phyloP scores from a whole-genome alignment of 2,113 vertebrate genomes.

The Clarias macrocephalus region DNA sequence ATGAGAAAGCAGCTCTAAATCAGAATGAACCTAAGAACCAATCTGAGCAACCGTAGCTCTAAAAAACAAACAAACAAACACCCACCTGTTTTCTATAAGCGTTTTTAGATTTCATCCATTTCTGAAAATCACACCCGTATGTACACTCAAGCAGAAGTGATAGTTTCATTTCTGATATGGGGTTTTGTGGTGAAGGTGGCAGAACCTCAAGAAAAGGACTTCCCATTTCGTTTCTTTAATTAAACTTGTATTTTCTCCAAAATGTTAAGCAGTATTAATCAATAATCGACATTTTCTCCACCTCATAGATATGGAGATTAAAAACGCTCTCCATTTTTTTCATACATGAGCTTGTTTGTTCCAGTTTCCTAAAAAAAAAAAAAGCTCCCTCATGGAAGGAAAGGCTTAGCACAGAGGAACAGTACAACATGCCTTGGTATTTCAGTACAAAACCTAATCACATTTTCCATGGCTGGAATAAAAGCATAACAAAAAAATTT shows the following conservation, averaged over 20 bases:
- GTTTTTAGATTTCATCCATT: conserved; percentile 38
- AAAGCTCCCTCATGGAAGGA: conserved; percentile 45
- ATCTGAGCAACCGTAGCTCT: too few relatives aligned
- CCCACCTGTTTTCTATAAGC: background rate
- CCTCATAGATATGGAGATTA: background rate
- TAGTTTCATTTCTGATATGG: conserved; percentile 10
- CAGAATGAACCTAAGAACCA: background rate
- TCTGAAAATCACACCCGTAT: conserved; percentile 15
- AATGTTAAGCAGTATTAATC: background rate
- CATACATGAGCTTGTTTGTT: conserved; percentile 16
- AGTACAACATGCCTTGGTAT: conserved; percentile 63
- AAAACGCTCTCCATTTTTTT: background rate
- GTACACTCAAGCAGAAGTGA: background rate
- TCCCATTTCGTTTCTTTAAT: background rate
- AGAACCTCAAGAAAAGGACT: background rate
- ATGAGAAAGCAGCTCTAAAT: background rate
- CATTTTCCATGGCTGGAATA: conserved; percentile 68
- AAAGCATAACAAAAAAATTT: conserved; percentile 64
- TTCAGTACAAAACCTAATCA: conserved; percentile 71
- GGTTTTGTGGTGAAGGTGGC: conserved; percentile 18
- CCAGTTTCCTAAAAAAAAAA: conserved; percentile 25
- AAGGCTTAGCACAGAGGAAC: conserved; percentile 60
- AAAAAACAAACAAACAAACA: background rate
- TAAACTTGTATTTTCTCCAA: background rate
- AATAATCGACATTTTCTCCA: background rate